These are phyloP conservation scores for Sinocyclocheilus grahami DNA, from an alignment of 2,113 vertebrate species.

Conservation along the genomic window DNA sequence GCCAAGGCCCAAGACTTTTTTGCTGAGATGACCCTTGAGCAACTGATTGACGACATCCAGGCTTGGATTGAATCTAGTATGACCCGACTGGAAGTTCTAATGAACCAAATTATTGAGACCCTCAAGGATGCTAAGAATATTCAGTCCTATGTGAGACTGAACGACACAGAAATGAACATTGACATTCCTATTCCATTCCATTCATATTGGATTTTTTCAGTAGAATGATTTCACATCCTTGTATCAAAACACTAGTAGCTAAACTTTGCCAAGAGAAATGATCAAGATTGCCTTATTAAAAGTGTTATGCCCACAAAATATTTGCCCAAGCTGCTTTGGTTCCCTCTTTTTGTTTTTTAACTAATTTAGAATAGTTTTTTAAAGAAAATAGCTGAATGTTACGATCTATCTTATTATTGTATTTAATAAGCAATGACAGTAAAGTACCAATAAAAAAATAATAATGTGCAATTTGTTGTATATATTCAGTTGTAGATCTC, in stretches of 20 bases:
- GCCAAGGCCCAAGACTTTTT: conserved; percentile 71
- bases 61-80: conserved; percentile 61
- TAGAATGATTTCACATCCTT: conserved; percentile 39
- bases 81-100: conserved; percentile 70
- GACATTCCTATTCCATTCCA: conserved; percentile 78
- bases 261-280: conserved; percentile 18
- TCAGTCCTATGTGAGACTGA: conserved; percentile 72
- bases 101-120: conserved; percentile 69
- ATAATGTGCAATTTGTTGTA: too few species aligned
- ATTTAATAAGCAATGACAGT: conserved; percentile 63
- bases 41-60: conserved; percentile 65
- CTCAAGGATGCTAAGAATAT: conserved; percentile 70
- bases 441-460: conserved; percentile 56
- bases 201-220: conserved; percentile 61
- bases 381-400: conserved; percentile 42
- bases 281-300: not conserved
- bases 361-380: conserved; percentile 59
- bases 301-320: conserved; percentile 4
- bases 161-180: conserved; percentile 80
- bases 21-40: conserved; percentile 64
- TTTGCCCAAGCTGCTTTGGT: not conserved
- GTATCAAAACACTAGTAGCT: conserved; percentile 24
- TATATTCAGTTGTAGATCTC: too few species aligned
- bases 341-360: conserved; percentile 5
- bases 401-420: conserved; percentile 46